These are phyloP conservation scores for Sebastes diploproa DNA, from an alignment of 2,797 vertebrate species.

Conservation along the genomic window DNA sequence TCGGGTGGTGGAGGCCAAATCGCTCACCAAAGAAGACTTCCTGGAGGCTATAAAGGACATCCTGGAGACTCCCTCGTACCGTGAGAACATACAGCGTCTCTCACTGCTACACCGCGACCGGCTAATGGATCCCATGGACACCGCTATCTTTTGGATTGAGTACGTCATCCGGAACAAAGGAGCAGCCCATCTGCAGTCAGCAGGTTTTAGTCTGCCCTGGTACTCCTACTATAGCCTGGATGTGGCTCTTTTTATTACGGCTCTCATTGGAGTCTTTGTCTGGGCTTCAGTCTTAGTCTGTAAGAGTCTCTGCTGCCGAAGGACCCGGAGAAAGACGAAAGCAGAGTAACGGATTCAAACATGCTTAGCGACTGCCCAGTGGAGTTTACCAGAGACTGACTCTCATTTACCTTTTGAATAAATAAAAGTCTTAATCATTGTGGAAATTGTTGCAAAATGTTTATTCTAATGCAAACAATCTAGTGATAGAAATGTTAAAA, in stretches of 20 bases:
- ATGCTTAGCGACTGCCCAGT: background rate
- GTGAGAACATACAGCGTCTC: slow-evolving; percentile 61
- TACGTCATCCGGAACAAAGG: slow-evolving; percentile 76
- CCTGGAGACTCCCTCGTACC: slow-evolving; percentile 67
- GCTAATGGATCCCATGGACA: slow-evolving; percentile 61
- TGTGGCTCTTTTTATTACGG: slow-evolving; percentile 48
- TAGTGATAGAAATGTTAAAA: background rate
- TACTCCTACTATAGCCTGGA: slow-evolving; percentile 75
- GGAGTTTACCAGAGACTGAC: background rate
- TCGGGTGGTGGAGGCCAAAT: slow-evolving; percentile 51
- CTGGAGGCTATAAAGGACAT: slow-evolving; percentile 70
- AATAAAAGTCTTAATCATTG: background rate
- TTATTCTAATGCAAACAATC: background rate
- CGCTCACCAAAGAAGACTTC: slow-evolving; percentile 61
- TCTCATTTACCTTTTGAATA: background rate
- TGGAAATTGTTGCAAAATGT: background rate
- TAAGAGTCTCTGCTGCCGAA: slow-evolving; percentile 51
- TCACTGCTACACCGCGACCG: slow-evolving; percentile 68
- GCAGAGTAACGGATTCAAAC: slow-evolving; percentile 31
- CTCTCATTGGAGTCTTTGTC: slow-evolving; percentile 5
- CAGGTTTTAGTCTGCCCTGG: slow-evolving; percentile 65
- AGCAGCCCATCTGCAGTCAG: slow-evolving; percentile 62
- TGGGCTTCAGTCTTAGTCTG: slow-evolving; percentile 50
- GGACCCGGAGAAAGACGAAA: slow-evolving; percentile 65
- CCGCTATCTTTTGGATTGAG: slow-evolving; percentile 77